Percentiles rank a stretch among this genome's conserved stretches.
Conservation (phyloP, 2,888 invertebrate genomes). For the Cetonia aurata region DNA sequence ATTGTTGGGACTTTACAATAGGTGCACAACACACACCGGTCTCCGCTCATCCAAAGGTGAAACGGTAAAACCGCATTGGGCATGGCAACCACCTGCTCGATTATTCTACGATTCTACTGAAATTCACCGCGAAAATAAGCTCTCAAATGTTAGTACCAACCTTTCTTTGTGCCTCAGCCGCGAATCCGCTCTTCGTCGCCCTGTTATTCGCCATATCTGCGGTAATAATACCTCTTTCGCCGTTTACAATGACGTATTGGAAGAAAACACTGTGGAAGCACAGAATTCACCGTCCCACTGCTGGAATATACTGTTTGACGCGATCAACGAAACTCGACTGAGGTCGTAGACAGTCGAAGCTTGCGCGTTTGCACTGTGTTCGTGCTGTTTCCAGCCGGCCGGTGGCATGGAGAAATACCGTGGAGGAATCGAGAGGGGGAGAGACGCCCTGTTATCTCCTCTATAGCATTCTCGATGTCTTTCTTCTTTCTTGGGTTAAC, state of each 20-base stretch:
- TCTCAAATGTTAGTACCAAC: constrained; percentile 70
- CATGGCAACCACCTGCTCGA: constrained; percentile 37
- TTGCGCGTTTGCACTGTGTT: neutral
- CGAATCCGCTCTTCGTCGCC: constrained; percentile 93
- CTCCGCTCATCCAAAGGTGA: neutral
- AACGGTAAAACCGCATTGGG: constrained; percentile 20
- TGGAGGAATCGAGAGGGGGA: too few relatives aligned
- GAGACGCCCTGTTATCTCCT: too few relatives aligned
- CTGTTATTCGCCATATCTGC: constrained; percentile 81
- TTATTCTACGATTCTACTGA: neutral
- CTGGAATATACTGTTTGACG: neutral
- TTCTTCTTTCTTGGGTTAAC: too few relatives aligned
- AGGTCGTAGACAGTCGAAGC: neutral
- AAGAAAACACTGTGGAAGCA: constrained; percentile 14
- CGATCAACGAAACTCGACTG: constrained; percentile 24
- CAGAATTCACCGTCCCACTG: neutral
- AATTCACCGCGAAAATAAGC: neutral
- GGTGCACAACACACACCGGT: neutral
- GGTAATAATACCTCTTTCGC: constrained; percentile 14
- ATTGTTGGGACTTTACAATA: too few relatives aligned
- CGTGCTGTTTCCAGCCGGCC: neutral
- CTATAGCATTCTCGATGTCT: too few relatives aligned
- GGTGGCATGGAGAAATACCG: too few relatives aligned
- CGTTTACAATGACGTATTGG: neutral
- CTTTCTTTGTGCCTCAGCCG: constrained; percentile 95